These are phyloP conservation scores for Epistrophella euchroma DNA, from an alignment of 2,888 invertebrate genomes.

Conservation along the genomic window DNA sequence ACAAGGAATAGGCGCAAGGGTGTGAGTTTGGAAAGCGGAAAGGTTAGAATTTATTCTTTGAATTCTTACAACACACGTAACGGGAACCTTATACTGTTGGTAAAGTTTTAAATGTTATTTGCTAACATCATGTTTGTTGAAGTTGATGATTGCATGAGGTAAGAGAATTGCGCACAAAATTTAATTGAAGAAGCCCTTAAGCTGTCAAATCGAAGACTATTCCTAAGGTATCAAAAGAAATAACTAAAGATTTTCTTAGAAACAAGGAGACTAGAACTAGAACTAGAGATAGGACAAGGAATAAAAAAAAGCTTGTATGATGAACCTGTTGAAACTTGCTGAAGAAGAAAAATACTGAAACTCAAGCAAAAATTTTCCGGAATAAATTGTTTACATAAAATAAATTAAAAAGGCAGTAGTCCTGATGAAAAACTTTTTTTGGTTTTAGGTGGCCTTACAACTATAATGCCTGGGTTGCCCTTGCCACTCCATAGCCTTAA, in stretches of 20 bases:
- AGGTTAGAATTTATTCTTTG: constrained; percentile 31
- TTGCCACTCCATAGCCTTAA: too few species aligned
- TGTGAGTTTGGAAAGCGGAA: background rate
- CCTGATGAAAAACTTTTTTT: too few species aligned
- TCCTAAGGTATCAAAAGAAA: background rate
- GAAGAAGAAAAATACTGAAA: too few species aligned
- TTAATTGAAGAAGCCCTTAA: constrained; percentile 1
- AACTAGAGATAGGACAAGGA: too few species aligned
- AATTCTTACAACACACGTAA: constrained; percentile 3
- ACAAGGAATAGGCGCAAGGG: background rate
- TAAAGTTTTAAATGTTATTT: constrained; percentile 44
- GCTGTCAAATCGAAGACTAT: background rate
- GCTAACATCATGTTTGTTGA: constrained; percentile 24
- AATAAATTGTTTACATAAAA: too few species aligned
- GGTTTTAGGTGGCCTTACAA: too few species aligned
- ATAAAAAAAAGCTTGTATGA: too few species aligned
- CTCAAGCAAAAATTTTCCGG: too few species aligned
- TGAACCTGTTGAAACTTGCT: too few species aligned
- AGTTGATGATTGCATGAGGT: constrained; percentile 25
- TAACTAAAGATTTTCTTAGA: background rate
- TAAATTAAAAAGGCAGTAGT: too few species aligned
- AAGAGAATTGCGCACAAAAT: background rate
- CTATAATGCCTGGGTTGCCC: too few species aligned
- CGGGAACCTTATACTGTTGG: background rate
- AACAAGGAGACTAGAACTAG: background rate